These are phyloP conservation scores for Eulithis testata DNA, from an alignment of 2,888 invertebrate species.

Conservation along the genomic window DNA sequence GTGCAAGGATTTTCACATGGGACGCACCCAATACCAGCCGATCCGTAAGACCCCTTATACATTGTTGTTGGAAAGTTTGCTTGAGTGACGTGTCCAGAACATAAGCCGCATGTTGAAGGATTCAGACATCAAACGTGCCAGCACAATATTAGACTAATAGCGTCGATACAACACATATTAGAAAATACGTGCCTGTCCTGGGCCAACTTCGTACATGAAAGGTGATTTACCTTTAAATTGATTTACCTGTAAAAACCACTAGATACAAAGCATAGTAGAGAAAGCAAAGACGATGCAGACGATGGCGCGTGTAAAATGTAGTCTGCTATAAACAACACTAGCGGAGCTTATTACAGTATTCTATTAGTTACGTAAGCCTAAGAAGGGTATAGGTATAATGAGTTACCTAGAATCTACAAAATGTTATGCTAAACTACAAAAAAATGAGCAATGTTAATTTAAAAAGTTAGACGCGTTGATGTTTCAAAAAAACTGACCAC, in stretches of 20 bases:
- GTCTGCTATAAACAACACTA: constrained; percentile 21
- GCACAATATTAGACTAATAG: constrained; percentile 35
- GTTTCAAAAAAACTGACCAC: not conserved
- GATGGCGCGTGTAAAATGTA: not conserved
- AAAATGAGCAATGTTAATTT: constrained; percentile 14
- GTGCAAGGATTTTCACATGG: constrained; percentile 30
- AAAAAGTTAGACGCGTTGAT: not conserved
- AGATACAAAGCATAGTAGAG: no score
- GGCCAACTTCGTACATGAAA: not conserved
- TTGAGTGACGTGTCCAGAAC: constrained; percentile 80
- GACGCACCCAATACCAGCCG: constrained; percentile 49
- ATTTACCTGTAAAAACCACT: no score
- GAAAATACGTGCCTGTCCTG: constrained; percentile 9
- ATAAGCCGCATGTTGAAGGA: constrained; percentile 50
- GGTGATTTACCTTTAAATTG: no score
- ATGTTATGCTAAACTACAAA: constrained; percentile 16
- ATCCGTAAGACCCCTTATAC: constrained; percentile 36
- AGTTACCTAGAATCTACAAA: constrained; percentile 22
- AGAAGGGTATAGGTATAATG: constrained; percentile 30
- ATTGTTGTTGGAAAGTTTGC: constrained; percentile 59
- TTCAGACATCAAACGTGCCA: constrained; percentile 32
- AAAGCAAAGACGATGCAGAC: not conserved
- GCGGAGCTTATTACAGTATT: constrained; percentile 29
- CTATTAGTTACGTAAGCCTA: constrained; percentile 21
- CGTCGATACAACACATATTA: constrained; percentile 22